Evolutionary conservation across 35 echinoderm and acorn worm species (phyloP), one percentile per base, ranked within the genome.

Genomic region (Apostichopus californicus): DNA sequence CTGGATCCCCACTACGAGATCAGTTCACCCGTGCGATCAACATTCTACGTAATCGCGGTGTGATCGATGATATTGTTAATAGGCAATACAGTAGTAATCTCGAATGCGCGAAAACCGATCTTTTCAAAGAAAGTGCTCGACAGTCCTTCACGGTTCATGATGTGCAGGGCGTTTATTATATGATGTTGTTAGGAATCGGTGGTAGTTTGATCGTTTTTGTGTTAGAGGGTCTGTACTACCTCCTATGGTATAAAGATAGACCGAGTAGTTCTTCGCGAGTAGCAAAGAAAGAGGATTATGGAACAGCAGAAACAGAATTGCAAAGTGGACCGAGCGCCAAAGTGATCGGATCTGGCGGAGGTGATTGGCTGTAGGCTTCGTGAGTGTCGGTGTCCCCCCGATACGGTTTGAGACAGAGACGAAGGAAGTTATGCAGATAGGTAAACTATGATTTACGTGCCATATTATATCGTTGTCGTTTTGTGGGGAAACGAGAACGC

Each of bases 1-100:
- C 96, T 8, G 96, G 96, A 59, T 99, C 95, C 5, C 95, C 97
- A 63, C 93, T 99, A 5, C 93, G 95, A 0, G 97, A 99, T 81
- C 95, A 95, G 58, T 80, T 99, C 5, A 93, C 95, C 1, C 92
- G 92, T 52, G 97, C 90, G 11, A 92, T 96, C 24, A 90, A 85
- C 8, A 55, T 93, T 57, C 83, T 99, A 55, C 79, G 68, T 13
- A 17, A 73, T 2, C 77, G 91, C 8, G 95, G 95, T 10, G 82
- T 93, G 23, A 68, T 99, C 2, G 80, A 80, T 9, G 73, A 93
- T 22, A 73, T 99, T 5, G 88, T 83, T 1, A 87, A 79, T 9
- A 96, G 81, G 57, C 72, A 84, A 17, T 95, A 77, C 77, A 87
- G 77, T 11, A 65, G 63, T 15, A 14, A 86, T 18, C 93, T 92